Base-by-base conservation (phyloP, 53 echinoderm and acorn worm species). In the Patiria pectinifera region DNA sequence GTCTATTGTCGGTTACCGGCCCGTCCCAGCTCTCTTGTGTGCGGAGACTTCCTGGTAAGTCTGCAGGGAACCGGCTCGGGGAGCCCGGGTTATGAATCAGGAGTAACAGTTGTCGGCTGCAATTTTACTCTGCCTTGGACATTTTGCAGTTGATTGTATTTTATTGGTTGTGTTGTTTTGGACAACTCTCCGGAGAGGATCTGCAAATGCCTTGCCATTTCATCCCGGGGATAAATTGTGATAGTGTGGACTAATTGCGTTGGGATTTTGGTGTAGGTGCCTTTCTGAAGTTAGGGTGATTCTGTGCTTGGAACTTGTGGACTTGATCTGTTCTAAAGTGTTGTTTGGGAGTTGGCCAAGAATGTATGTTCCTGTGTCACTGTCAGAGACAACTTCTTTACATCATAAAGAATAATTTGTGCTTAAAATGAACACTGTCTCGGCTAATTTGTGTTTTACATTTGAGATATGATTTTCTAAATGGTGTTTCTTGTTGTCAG, bases 11-110 rank as follows among this genome's bases (percentile, higher is more conserved):
- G 69, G 49, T 59, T 90, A 22, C 90, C 90, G 44, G 13, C 90
- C 48, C 15, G 62, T 2, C 90, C 90, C 25, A 90, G 25, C 48
- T 90, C 90, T 80, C 80, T 79, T n/a, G 80, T 80, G 3, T 90
- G 90, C 69, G 90, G 90, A 4, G 80, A 90, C 81, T 90, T 80
- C 81, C 81, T 90, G 90, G 90, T 90, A 80, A 90, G 90, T 80
- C 35, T 35, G 47, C 19, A 59, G 86, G 89, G 78, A 45, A 59
- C 60, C 59, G 46, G 76, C 87, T 49, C 18, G 18, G 7, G 11
- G 45, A 87, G 76, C 87, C 21, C 6, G 11, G 89, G 79, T 60
- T 80, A 77, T 21, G 80, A 78, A 76, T 77, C 62, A 16, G 13
- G 59, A 53, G 26, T 44, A 23, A 59, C 49, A 86, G 87, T 53